Percentiles rank a stretch among this genome's conserved stretches.
Evolutionary conservation across 2,113 vertebrate species (phyloP).

Genomic region (Narcine bancroftii): DNA sequence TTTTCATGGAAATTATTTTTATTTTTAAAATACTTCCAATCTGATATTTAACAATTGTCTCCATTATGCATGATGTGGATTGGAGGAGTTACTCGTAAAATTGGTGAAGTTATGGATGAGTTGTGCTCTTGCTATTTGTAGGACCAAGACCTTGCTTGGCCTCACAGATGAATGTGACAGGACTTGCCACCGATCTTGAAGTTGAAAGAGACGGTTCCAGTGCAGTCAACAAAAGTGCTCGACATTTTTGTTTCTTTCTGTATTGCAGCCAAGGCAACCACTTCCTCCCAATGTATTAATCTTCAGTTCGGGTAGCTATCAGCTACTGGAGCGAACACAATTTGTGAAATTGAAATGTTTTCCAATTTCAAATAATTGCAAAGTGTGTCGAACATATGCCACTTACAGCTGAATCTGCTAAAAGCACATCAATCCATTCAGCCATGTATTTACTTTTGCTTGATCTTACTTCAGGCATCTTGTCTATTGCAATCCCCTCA

Average conservation of each 20-base stretch:
- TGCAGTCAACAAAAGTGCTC: not conserved
- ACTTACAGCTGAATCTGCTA: constrained; percentile 14
- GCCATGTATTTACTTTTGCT: constrained; percentile 27
- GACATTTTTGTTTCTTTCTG: not conserved
- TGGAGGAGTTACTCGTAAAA: not conserved
- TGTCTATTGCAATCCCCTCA: constrained; percentile 30
- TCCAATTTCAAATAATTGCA: constrained; percentile 31
- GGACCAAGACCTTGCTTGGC: not conserved
- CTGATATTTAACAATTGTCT: not conserved
- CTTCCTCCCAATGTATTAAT: not conserved
- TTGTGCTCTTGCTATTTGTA: not conserved
- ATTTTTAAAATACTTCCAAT: not conserved
- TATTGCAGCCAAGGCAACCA: not conserved
- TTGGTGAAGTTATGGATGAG: not conserved
- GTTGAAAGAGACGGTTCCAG: not conserved
- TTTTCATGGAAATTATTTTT: not conserved
- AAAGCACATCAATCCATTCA: constrained; percentile 29
- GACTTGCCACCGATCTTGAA: not conserved
- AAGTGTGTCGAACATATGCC: constrained; percentile 16
- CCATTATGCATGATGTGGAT: not conserved
- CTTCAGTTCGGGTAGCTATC: not conserved
- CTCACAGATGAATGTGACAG: not conserved
- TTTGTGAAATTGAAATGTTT: constrained; percentile 23
- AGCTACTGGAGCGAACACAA: not conserved
- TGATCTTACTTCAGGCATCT: constrained; percentile 4